A percentile compares a stretch with the other conserved stretches of the same genome.
Conservation (phyloP, 2,888 invertebrate genomes). For the Zeuzera pyrina region DNA sequence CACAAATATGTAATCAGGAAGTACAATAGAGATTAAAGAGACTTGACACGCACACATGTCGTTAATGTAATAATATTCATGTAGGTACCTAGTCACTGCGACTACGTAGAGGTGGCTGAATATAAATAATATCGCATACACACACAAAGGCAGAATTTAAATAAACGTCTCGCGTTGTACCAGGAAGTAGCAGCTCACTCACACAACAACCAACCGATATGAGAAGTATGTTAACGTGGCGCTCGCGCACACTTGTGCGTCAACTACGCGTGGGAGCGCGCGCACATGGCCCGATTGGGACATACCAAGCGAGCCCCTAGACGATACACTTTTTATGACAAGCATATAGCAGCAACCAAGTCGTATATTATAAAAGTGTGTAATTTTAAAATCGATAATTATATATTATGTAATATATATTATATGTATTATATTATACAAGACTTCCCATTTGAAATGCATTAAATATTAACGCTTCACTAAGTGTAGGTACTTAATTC, state of each 20-base stretch:
- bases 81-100: conserved; percentile 32
- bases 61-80: conserved; percentile 64
- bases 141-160: conserved; percentile 65
- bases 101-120: conserved; percentile 26
- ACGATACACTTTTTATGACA: conserved; percentile 64
- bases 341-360: too few species aligned
- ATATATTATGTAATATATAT: too few species aligned
- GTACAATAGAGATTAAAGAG: conserved; percentile 71
- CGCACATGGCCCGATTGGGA: conserved; percentile 69
- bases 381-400: too few species aligned
- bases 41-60: conserved; percentile 54
- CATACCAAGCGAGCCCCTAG: conserved; percentile 64
- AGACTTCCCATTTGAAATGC: too few species aligned
- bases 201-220: conserved; percentile 47
- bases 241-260: conserved; percentile 65
- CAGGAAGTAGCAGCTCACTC: conserved; percentile 67
- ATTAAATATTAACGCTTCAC: too few species aligned
- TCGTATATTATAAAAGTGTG: too few species aligned
- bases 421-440: too few species aligned
- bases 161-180: conserved; percentile 69
- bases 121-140: conserved; percentile 65
- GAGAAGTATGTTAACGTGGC: conserved; percentile 45
- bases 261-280: conserved; percentile 68
- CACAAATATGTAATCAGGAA: conserved; percentile 61
- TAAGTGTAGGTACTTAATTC: too few species aligned